Evolutionary conservation across 2,797 vertebrate genomes (phyloP), one percentile per base, ranked within the genome.

Genomic region (Limnodromus scolopaceus): DNA sequence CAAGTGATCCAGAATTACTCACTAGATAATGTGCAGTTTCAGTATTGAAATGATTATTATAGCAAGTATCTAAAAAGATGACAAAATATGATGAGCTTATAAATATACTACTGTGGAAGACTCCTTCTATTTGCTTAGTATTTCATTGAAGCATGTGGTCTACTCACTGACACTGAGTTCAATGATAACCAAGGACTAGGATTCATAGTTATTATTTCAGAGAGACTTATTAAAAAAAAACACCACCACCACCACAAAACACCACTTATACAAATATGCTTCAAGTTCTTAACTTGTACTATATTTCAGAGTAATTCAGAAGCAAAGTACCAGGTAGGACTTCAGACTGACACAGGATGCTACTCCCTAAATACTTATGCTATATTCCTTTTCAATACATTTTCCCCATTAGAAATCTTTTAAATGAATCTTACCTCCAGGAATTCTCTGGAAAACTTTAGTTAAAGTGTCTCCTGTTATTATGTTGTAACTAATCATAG

Each of bases 401-500:
- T 84, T 74, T 13, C 19, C 23, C 16, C 10, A 2, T 41, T 84
- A 6, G 14, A 27, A 65, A 76, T 64, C 45, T 76, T 87, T 81
- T 2, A 77, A 83, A 86, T 39, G 20, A 6, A 75, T 96, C 98
- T 97, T 97, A 99, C 99, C 99, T 99, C 99, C 99, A 95, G 99
- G 99, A 95, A 99, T 98, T 97, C 98, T 99, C 96, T 98, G 98
- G 97, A 99, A 99, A 81, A 99, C 99, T 98, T 99, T 99, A 95
- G 99, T 99, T 96, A 99, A 89, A 51, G 99, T 99, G 93, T 99
- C 99, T 90, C 99, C 99, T 84, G 98, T 98, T 97, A 99, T 99
- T 97, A 99, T 99, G 98, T 99, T 99, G 98, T 99, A 99, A 98
- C 99, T 99, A 93, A 99, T 98, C 99, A 99, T 99, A 77, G 99